These are phyloP conservation scores for Cosmia trapezina DNA, from an alignment of 2,888 invertebrate genomes.

Conservation along the genomic window DNA sequence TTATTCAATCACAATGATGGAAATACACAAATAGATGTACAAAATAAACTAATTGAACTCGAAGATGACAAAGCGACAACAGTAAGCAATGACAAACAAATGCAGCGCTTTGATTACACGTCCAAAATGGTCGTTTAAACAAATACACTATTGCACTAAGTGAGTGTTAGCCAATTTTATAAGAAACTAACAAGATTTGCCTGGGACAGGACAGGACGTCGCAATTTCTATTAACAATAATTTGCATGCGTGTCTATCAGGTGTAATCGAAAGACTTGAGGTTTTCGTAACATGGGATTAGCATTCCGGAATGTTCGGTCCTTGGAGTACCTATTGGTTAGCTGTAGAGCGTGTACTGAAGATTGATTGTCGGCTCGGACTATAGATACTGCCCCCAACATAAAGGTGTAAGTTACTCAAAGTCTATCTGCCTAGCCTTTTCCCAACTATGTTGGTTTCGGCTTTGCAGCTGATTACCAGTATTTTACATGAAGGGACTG, in stretches of 20 bases:
- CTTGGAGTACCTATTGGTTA: not conserved
- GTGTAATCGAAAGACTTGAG: constrained; percentile 45
- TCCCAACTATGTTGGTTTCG: no score
- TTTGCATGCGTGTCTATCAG: constrained; percentile 68
- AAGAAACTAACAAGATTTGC: constrained; percentile 44
- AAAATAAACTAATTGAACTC: not conserved
- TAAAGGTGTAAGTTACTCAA: not conserved
- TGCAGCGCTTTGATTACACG: constrained; percentile 8
- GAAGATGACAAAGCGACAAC: not conserved
- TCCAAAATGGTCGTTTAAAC: constrained; percentile 25
- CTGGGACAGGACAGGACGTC: constrained; percentile 45
- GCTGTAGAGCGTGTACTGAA: not conserved
- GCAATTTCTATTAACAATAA: constrained; percentile 69
- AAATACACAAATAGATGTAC: not conserved
- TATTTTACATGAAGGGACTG: no score
- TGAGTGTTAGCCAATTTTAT: constrained; percentile 46
- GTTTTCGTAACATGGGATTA: constrained; percentile 59
- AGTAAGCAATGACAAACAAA: not conserved
- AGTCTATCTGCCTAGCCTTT: no score
- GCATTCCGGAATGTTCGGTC: constrained; percentile 51
- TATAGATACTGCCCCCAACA: not conserved
- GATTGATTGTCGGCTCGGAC: not conserved
- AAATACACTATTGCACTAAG: constrained; percentile 34
- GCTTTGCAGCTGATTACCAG: no score
- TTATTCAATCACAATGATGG: not conserved